A percentile compares a stretch with the other conserved stretches of the same genome.
These are phyloP conservation scores for Ylistrum balloti DNA, from an alignment of 1,140 invertebrate genomes.

Conservation along the genomic window DNA sequence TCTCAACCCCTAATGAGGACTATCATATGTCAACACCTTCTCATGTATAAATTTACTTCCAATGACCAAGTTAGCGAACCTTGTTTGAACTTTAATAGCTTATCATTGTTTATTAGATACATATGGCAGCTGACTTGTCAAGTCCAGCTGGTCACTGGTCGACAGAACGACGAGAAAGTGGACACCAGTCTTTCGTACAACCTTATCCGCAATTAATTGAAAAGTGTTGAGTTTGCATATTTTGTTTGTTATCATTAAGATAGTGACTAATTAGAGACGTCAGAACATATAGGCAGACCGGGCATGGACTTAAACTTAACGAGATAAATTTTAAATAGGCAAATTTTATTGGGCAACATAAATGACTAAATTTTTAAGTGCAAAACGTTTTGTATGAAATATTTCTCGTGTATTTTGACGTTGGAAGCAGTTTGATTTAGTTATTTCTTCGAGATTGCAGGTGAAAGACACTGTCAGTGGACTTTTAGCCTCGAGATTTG, in stretches of 20 bases:
- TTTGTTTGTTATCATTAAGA: not conserved
- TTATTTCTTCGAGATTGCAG: too few relatives aligned
- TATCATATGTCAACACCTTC: conserved; percentile 3
- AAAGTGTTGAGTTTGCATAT: conserved; percentile 16
- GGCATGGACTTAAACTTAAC: too few relatives aligned
- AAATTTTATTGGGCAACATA: too few relatives aligned
- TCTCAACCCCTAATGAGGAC: not conserved
- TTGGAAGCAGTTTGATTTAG: too few relatives aligned
- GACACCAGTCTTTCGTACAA: not conserved
- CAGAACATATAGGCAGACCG: not conserved
- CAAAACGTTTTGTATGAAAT: too few relatives aligned
- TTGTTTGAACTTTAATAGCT: not conserved
- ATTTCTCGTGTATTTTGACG: too few relatives aligned
- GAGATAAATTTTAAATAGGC: too few relatives aligned
- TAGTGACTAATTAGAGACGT: not conserved
- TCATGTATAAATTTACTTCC: not conserved
- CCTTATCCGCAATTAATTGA: not conserved
- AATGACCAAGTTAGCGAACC: conserved; percentile 32
- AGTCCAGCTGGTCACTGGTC: not conserved
- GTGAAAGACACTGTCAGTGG: too few relatives aligned
- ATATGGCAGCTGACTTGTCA: not conserved
- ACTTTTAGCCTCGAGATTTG: too few relatives aligned
- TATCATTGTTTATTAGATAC: not conserved
- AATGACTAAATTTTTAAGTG: too few relatives aligned
- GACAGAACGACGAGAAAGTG: not conserved